Evolutionary conservation across 2,888 invertebrate species (phyloP).

Genomic region (Apotomis betuletana): DNA sequence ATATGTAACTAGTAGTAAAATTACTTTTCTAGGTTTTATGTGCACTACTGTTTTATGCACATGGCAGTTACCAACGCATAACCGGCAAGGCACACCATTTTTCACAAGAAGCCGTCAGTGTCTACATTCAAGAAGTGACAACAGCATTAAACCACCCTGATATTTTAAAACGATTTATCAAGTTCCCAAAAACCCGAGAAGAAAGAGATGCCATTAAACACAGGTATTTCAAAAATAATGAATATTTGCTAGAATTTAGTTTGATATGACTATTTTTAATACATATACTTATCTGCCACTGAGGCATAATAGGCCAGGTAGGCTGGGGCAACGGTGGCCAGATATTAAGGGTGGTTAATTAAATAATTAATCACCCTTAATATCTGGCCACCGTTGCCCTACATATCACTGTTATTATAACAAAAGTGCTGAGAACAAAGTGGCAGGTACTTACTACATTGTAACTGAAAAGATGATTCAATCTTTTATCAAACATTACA

Average conservation of each 20-base stretch:
- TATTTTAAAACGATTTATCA: conserved; percentile 26
- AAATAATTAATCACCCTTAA: too few relatives aligned
- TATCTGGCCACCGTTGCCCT: too few relatives aligned
- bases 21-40: conserved; percentile 26
- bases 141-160: conserved; percentile 24
- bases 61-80: conserved; percentile 29
- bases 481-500: too few relatives aligned
- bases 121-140: conserved; percentile 39
- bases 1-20: neutral
- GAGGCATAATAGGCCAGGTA: too few relatives aligned
- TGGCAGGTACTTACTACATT: too few relatives aligned
- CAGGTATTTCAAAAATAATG: neutral
- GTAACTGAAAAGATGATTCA: too few relatives aligned
- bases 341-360: too few relatives aligned
- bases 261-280: neutral
- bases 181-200: conserved; percentile 28
- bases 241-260: neutral
- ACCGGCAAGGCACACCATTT: conserved; percentile 35
- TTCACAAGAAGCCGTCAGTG: conserved; percentile 32
- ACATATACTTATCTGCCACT: too few relatives aligned
- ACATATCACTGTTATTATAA: too few relatives aligned
- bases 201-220: conserved; percentile 22
- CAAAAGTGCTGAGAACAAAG: too few relatives aligned
- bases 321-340: too few relatives aligned
- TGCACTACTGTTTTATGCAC: conserved; percentile 39